phyloP scores from a whole-genome alignment of 1,140 invertebrate genomes.

The Ceratina australensis region DNA sequence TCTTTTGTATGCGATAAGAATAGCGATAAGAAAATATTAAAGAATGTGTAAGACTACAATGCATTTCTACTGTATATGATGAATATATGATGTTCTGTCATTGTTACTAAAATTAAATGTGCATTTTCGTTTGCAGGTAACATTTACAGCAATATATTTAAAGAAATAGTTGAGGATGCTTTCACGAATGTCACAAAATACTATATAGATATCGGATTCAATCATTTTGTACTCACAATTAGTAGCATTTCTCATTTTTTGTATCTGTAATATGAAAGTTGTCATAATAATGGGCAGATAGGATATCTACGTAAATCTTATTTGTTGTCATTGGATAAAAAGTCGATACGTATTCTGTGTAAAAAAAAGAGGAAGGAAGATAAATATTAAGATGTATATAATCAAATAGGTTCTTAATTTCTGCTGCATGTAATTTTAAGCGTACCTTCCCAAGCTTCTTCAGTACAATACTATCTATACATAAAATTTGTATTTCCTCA shows the following conservation, averaged over 20 bases:
- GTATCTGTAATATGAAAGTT: constrained; percentile 11
- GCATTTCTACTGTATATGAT: constrained; percentile 29
- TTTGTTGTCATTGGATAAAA: neutral
- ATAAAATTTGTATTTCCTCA: constrained; percentile 8
- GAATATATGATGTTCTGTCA: constrained; percentile 5
- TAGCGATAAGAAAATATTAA: constrained; percentile 34
- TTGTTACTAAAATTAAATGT: constrained; percentile 18
- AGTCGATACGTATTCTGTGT: constrained; percentile 27
- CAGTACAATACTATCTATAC: constrained; percentile 7
- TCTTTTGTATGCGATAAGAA: constrained; percentile 15
- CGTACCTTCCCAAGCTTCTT: constrained; percentile 10
- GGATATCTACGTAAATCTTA: neutral
- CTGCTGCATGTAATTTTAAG: constrained; percentile 21
- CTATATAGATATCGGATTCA: neutral
- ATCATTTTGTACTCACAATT: neutral
- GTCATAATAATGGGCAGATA: neutral
- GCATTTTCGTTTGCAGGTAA: constrained; percentile 13
- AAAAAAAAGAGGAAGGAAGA: neutral
- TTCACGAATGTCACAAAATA: neutral
- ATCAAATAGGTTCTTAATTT: constrained; percentile 28
- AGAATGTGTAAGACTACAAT: constrained; percentile 13
- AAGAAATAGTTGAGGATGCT: neutral
- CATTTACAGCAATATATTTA: constrained; percentile 1
- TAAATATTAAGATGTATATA: constrained; percentile 40
- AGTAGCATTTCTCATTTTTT: neutral